phyloP scores from a whole-genome alignment of 2,113 vertebrate genomes.

The Monopterus albus region DNA sequence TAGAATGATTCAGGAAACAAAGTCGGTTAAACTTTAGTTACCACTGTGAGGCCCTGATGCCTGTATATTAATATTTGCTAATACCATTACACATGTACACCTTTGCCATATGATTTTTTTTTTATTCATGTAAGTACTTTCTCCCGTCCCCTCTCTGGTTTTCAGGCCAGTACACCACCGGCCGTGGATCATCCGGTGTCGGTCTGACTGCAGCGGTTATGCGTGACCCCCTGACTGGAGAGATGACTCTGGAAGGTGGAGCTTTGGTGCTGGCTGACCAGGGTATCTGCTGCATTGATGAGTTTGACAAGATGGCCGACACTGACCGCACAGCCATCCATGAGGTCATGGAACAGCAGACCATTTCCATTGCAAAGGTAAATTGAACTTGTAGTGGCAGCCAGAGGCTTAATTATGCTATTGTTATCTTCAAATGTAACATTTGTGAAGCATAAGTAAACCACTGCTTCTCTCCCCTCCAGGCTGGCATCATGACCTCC shows the following conservation, averaged over 20 bases:
- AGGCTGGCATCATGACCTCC: conserved; percentile 93
- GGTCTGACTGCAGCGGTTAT: conserved; percentile 92
- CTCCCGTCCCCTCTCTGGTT: background rate
- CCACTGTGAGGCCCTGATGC: too few species aligned
- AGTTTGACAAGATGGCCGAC: conserved; percentile 96
- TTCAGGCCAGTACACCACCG: conserved; percentile 93
- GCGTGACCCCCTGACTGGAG: conserved; percentile 87
- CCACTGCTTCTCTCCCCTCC: background rate
- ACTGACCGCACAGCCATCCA: conserved; percentile 92
- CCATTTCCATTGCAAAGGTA: conserved; percentile 93
- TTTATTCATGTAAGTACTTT: background rate
- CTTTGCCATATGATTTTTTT: background rate
- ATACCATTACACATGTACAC: too few species aligned
- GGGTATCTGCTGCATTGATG: conserved; percentile 94
- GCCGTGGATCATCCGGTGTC: conserved; percentile 91
- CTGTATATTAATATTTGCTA: too few species aligned
- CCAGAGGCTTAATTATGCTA: background rate
- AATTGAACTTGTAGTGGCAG: accelerated
- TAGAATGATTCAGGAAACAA: background rate
- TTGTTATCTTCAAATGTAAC: accelerated
- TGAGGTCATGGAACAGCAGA: conserved; percentile 97
- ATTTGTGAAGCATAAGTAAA: background rate
- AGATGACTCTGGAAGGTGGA: conserved; percentile 91
- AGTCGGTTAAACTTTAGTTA: background rate
- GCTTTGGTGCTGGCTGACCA: conserved; percentile 91